Percentiles rank a stretch among this genome's conserved stretches.
These are phyloP conservation scores for Eulemur rufifrons DNA, from an alignment of 2,113 vertebrate species.

Conservation along the genomic window DNA sequence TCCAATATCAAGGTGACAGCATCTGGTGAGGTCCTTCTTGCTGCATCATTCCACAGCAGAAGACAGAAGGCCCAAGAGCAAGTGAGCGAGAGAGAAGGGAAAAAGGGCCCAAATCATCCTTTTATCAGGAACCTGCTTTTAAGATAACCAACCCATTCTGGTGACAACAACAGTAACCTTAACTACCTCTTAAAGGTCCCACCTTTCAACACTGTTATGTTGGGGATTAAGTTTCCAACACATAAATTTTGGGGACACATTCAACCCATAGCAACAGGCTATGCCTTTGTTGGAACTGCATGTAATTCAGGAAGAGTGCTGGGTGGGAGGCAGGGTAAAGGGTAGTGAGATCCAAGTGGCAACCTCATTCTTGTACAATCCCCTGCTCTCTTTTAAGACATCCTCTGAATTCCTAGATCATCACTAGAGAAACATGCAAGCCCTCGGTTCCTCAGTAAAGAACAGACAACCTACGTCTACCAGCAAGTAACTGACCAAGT, in stretches of 20 bases:
- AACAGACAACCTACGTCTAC: not conserved
- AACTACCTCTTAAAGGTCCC: not conserved
- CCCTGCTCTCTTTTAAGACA: not conserved
- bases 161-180: not conserved
- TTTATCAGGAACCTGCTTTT: not conserved
- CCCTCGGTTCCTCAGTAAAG: not conserved
- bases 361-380: not conserved
- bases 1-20: not conserved
- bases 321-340: not conserved
- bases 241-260: not conserved
- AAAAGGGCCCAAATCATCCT: not conserved
- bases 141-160: not conserved
- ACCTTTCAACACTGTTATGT: not conserved
- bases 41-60: not conserved
- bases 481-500: not conserved
- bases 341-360: not conserved
- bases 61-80: not conserved
- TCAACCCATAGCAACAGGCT: not conserved
- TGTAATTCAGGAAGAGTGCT: not conserved
- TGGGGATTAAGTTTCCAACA: not conserved
- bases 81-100: not conserved
- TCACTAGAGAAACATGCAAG: constrained; percentile 10
- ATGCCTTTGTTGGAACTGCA: not conserved
- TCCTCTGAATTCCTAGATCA: constrained; percentile 10
- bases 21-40: not conserved